These are phyloP conservation scores for Zaprionus africanus DNA, from an alignment of 1,140 invertebrate genomes.

Conservation along the genomic window DNA sequence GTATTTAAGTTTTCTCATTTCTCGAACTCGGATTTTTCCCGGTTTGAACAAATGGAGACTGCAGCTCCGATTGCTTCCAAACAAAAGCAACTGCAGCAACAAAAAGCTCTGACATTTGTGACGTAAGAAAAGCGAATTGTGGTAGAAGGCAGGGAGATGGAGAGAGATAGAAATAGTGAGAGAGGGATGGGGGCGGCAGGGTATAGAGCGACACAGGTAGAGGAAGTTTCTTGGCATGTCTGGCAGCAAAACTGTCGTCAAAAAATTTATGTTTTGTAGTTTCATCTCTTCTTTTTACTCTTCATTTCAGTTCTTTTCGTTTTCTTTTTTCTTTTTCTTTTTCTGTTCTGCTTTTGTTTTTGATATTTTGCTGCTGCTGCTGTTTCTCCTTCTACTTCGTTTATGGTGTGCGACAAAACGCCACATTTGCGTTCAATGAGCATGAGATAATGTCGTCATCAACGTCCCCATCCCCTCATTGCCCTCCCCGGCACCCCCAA, in stretches of 20 bases:
- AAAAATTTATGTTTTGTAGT: constrained; percentile 8
- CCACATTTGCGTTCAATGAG: constrained; percentile 81
- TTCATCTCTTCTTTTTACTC: background rate
- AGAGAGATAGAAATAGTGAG: no score
- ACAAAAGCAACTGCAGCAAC: constrained; percentile 36
- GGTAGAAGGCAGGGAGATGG: background rate
- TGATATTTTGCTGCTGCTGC: constrained; percentile 2
- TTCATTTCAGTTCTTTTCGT: constrained; percentile 10
- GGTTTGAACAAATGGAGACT: constrained; percentile 31
- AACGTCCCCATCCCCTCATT: constrained; percentile 33
- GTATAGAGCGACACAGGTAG: background rate
- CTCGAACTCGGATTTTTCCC: background rate
- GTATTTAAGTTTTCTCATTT: constrained; percentile 8
- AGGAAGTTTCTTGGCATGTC: constrained; percentile 46
- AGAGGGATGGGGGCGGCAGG: no score
- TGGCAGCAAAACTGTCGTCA: constrained; percentile 21
- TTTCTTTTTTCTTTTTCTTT: constrained; percentile 1
- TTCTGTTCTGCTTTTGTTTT: constrained; percentile 15
- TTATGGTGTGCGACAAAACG: constrained; percentile 77
- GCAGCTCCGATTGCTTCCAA: constrained; percentile 43
- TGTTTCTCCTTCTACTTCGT: constrained; percentile 32
- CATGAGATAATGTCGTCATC: constrained; percentile 81
- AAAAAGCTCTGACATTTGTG: constrained; percentile 4
- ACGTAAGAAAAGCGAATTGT: background rate
- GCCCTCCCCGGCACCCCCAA: background rate